phyloP scores from a whole-genome alignment of 2,113 vertebrate genomes.

The Poeciliopsis retropinna region DNA sequence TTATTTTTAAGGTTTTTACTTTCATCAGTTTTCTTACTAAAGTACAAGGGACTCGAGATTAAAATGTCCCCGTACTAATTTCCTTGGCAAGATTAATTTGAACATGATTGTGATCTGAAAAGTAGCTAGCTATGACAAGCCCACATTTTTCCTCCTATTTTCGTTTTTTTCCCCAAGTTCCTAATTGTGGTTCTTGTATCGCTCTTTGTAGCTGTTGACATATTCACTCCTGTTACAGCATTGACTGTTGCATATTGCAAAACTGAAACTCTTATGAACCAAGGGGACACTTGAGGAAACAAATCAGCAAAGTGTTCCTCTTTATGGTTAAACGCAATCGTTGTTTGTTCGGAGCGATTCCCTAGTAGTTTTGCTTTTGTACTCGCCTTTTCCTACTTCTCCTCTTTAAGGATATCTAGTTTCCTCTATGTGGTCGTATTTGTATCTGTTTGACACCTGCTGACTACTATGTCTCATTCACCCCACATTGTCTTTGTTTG shows the following conservation, averaged over 20 bases:
- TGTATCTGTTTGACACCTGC: slow-evolving; percentile 1
- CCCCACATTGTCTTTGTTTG: neutral
- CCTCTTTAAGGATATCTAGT: neutral
- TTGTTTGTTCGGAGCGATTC: no score
- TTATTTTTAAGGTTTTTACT: neutral
- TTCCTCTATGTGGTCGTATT: neutral
- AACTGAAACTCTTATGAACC: neutral
- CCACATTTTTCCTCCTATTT: no score
- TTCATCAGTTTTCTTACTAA: slow-evolving; percentile 3
- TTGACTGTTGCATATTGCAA: slow-evolving; percentile 9
- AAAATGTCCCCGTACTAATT: no score
- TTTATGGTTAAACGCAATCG: no score
- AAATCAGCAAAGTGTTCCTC: slow-evolving; percentile 12
- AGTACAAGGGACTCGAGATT: neutral
- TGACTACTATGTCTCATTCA: neutral
- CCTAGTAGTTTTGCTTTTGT: slow-evolving; percentile 11
- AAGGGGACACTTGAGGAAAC: slow-evolving; percentile 5
- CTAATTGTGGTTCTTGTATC: no score
- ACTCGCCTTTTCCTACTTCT: neutral
- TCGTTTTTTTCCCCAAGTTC: no score
- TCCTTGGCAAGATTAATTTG: no score
- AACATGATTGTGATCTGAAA: no score
- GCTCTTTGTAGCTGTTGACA: neutral
- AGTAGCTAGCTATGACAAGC: neutral
- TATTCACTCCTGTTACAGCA: neutral